A percentile compares a stretch with the other conserved stretches of the same genome.
phyloP scores from a whole-genome alignment of 2,797 vertebrate species.

The Apogon talboti region DNA sequence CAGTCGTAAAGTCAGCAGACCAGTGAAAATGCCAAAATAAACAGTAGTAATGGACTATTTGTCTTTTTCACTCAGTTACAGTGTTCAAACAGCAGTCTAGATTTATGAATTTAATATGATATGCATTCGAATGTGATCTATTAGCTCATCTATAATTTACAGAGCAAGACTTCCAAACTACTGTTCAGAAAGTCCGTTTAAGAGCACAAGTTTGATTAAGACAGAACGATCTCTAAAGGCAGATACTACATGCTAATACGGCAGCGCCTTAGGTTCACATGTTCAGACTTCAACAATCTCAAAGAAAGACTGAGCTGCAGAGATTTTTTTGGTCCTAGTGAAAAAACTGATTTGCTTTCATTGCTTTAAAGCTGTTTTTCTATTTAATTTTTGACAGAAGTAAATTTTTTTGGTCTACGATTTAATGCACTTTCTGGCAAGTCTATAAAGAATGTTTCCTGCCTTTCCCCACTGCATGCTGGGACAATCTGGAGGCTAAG shows the following conservation, averaged over 20 bases:
- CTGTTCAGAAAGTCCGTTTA: conserved; percentile 23
- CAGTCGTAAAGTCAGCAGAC: conserved; percentile 32
- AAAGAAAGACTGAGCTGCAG: no score
- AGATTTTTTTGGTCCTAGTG: no score
- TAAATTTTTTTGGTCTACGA: not conserved
- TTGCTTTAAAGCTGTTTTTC: not conserved
- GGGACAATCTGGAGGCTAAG: conserved; percentile 13
- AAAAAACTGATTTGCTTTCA: not conserved
- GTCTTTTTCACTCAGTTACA: not conserved
- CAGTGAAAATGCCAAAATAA: conserved; percentile 6
- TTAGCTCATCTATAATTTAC: conserved; percentile 46
- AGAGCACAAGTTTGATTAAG: not conserved
- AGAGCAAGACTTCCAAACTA: not conserved
- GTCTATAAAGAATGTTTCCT: not conserved
- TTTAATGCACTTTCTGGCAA: not conserved
- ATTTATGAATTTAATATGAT: conserved; percentile 38
- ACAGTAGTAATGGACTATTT: conserved; percentile 2
- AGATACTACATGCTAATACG: not conserved
- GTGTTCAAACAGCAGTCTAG: conserved; percentile 4
- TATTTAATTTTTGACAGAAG: not conserved
- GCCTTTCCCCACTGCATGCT: conserved; percentile 27
- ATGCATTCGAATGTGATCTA: conserved; percentile 24
- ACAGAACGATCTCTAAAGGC: not conserved
- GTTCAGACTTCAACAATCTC: not conserved
- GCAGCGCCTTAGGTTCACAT: not conserved